These are phyloP conservation scores for Cyclargus thomasi DNA, from an alignment of 1,140 invertebrate genomes.

Conservation along the genomic window DNA sequence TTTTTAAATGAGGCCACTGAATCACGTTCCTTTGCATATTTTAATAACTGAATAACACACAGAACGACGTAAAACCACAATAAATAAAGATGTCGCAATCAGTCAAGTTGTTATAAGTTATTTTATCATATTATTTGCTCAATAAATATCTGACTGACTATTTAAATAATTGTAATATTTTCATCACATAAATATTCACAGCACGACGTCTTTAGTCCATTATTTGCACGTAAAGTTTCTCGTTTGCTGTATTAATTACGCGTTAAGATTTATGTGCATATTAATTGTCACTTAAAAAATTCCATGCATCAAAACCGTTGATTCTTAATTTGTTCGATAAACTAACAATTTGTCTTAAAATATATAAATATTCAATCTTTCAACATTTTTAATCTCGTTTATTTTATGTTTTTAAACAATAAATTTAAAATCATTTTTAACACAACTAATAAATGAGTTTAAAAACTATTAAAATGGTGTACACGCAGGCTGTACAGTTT, in stretches of 20 bases:
- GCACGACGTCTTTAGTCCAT: neutral
- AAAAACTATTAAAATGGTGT: neutral
- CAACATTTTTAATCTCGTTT: neutral
- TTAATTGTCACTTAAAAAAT: neutral
- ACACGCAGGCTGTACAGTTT: neutral
- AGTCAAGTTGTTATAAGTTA: neutral
- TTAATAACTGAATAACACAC: neutral
- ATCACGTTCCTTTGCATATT: neutral
- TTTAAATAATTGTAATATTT: slow-evolving; percentile 2
- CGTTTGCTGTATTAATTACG: neutral
- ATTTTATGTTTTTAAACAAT: neutral
- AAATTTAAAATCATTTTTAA: neutral
- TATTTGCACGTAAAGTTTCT: slow-evolving; percentile 3
- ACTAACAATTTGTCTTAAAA: neutral
- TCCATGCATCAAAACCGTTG: neutral
- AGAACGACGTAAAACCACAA: neutral
- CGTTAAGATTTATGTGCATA: neutral
- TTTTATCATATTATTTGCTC: neutral
- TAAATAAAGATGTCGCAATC: slow-evolving; percentile 3
- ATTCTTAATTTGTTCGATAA: neutral
- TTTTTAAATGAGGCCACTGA: neutral
- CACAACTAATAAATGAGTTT: neutral
- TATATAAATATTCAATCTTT: neutral
- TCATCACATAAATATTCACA: neutral
- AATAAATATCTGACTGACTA: neutral